Evolutionary conservation across 2,113 vertebrate species (phyloP), one percentile per base, ranked within the genome.

Genomic region (Origma solitaria): DNA sequence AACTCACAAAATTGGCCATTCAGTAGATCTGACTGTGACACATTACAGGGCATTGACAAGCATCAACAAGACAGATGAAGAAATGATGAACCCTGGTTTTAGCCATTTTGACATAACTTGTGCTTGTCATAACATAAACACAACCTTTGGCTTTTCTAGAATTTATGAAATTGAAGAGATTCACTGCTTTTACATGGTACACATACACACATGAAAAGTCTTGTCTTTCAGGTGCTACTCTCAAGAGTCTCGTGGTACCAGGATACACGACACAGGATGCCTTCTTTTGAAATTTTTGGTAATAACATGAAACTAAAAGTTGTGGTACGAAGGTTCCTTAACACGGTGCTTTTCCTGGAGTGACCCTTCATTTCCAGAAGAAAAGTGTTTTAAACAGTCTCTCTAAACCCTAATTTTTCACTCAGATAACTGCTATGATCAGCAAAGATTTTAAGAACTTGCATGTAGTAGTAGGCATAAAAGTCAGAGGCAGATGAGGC

Each of bases 21-120:
- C 97, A 96, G 95, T 94, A 93, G 86, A 88, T 82, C 85, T 95
- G 93, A 80, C 92, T 76, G 86, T 94, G 95, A 87, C 95, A 86
- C 81, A 76, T 88, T 79, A 96, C 66, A 81, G 16, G 87, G 76
- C 7, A 60, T 65, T 90, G 88, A 96, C 49, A 83, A 82, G 65
- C 78, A 95, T 66, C 44, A 71, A 49, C 60, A 77, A 58, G 75
- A 45, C 33, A 57, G 54, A 49, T 23, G 53, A 62, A 88, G 72
- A 94, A 62, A 49, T n/a, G 2, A 28, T 0, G 3, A 79, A 23
- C 17, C 15, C 56, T 54, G 37, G 15, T 45, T 95, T 95, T 80
- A 50, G 50, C 44, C 27, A 57, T 38, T 72, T 75, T 95, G 44
- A 47, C 42, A 33, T 70, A 81, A 65, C 21, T 49, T 75, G 49